Base-by-base conservation (phyloP, 1,140 invertebrate species). In the Hypothenemus hampei region DNA sequence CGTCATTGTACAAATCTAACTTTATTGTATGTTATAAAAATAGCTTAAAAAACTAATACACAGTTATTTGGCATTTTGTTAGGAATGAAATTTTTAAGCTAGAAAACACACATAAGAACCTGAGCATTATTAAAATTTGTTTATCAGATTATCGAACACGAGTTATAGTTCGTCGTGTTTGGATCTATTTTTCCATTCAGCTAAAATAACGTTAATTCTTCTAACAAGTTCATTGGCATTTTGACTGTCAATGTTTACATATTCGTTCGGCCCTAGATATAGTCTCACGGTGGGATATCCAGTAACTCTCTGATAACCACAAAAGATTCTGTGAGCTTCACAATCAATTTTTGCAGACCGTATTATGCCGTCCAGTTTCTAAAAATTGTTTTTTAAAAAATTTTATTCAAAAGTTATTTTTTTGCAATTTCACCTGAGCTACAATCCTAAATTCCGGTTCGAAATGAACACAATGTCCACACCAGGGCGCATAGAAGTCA, bases 311-410 rank as follows among this genome's bases (percentile, higher is more conserved):
- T 86, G 73, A 64, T 80, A 71, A 48, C 77, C 73, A 71, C 88
- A 91, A 18, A 91, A 68, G 33, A 75, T 65, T 74, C 81, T 84
- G 59, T 90, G 83, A 65, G 87, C 84, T 68, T 84, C 83, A 73
- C 88, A 91, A 69, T 91, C 89, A 0, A 91, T 83, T 49, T 87
- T 87, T n/a, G 84, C 87, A 60, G 85, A 78, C 62, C 81, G 76
- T 33, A 89, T 76, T 4, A 85, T 80, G 31, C 84, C 84, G 58
- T 86, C 79, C 24, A 89, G 67, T 56, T 50, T 61, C 66, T 69
- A 20, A 56, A 67, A 60, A 23, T 43, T 31, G 8, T 31, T 13
- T 11, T 31, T 31, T 31, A 37, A 16, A 16, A 37, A 13, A 2
- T 4, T 37, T 37, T 5, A 11, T 15, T 3, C n/a, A 19, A 41